Evolutionary conservation across 2,113 vertebrate genomes (phyloP).

Genomic region (Prietella phreatophila): DNA sequence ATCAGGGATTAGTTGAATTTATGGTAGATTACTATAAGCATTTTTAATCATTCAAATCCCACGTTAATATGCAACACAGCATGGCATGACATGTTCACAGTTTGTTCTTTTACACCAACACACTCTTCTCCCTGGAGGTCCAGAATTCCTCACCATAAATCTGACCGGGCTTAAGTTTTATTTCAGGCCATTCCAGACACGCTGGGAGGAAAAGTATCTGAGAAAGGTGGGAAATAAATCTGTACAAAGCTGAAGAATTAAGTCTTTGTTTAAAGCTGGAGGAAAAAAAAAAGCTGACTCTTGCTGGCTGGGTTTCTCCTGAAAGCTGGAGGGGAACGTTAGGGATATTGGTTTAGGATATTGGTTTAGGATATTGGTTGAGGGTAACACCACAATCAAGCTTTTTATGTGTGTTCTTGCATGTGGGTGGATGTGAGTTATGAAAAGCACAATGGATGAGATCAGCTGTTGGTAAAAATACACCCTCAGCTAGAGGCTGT

Average conservation of each 20-base stretch:
- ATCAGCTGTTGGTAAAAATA: not conserved
- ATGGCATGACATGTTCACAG: conserved; percentile 11
- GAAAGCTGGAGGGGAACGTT: conserved; percentile 26
- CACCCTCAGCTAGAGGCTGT: not conserved
- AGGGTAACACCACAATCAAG: not conserved
- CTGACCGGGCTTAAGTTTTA: conserved; percentile 54
- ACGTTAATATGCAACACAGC: not conserved
- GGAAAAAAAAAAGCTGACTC: conserved; percentile 34
- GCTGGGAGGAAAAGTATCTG: conserved; percentile 35
- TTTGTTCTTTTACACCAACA: conserved; percentile 22
- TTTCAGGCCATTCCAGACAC: conserved; percentile 49
- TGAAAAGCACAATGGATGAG: not conserved
- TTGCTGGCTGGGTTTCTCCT: conserved; percentile 37
- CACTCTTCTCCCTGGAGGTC: conserved; percentile 34
- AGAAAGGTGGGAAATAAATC: conserved; percentile 26
- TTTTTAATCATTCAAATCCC: conserved; percentile 52
- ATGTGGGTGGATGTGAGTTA: not conserved
- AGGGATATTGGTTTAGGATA: conserved; percentile 43
- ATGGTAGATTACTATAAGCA: conserved; percentile 38
- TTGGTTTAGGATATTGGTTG: conserved; percentile 32
- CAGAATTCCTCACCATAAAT: conserved; percentile 53
- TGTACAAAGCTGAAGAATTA: conserved; percentile 42
- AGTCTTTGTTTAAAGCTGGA: conserved; percentile 59
- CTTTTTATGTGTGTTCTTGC: conserved; percentile 19
- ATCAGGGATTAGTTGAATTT: not conserved